phyloP scores from a whole-genome alignment of 92 coral and sea anemone genomes.

The Phenganax subtilis region DNA sequence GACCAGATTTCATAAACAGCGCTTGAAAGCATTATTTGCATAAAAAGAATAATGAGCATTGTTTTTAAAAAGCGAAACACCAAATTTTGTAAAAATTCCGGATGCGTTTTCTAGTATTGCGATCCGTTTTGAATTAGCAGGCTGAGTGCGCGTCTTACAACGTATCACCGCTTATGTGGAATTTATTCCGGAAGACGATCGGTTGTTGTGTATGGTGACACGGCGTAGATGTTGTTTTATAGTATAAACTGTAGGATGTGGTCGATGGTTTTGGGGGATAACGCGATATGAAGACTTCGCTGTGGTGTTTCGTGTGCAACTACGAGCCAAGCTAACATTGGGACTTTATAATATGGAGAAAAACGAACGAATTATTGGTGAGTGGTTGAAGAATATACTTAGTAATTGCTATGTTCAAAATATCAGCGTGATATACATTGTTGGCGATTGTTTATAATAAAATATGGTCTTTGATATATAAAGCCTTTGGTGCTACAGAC shows the following conservation, averaged over 20 bases:
- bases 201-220: constrained; percentile 17
- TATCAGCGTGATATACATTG: constrained; percentile 20
- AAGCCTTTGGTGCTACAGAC: constrained; percentile 26
- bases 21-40: too few relatives aligned
- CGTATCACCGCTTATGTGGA: constrained; percentile 10
- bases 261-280: neutral
- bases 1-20: too few relatives aligned
- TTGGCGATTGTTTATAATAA: constrained; percentile 20
- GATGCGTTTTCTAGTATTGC: neutral
- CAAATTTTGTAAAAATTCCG: neutral
- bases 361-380: constrained; percentile 33
- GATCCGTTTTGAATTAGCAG: neutral
- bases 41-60: neutral
- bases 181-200: constrained; percentile 16
- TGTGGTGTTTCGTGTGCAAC: neutral
- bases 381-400: neutral
- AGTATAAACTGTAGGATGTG: constrained; percentile 12
- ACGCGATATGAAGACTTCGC: neutral
- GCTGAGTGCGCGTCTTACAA: neutral
- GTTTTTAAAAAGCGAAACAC: neutral
- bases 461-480: constrained; percentile 10
- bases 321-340: neutral
- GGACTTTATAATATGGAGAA: constrained; percentile 13
- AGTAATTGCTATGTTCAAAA: constrained; percentile 12
- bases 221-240: neutral